Base-by-base conservation (phyloP, 2,888 invertebrate species). In the Hydrotaea diabolus region DNA sequence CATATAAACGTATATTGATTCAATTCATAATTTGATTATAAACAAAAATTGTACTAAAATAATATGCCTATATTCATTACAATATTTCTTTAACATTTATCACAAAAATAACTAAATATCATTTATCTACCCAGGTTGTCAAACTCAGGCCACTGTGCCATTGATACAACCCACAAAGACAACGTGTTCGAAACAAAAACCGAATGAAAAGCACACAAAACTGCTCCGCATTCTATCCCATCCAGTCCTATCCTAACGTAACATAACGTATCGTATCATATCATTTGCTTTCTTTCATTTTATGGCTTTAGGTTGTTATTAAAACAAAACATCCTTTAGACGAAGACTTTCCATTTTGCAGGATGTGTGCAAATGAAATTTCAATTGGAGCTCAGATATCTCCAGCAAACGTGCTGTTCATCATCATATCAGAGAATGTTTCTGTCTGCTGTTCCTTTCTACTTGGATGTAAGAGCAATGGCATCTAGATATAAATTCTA, bases 301-400 rank as follows among this genome's bases (percentile, higher is more conserved):
- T 73, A 77, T 83, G 73, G 77, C 80, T 77, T 77, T 66, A 49
- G 77, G 69, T 69, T 83, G 73, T 77, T 77, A 80, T 73, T 80
- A 80, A 77, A 74, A 77, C 77, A 77, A 75, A 69, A 77, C 69
- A 69, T 82, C 66, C 73, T 62, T 31, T 78, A 75, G 53, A 57
- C 9, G 17, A 36, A 4, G 62, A 62, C 62, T 62, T 62, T 62
- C 62, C 36, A 62, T 62, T 62, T 62, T 62, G 31, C 31, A n/a
- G 62, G 31, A 62, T 62, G 62, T 62, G 76, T 77, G 80, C 57
- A 80, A 74, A 80, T 74, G 23, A 69, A 77, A 80, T 77, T 80
- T 80, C 53, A 72, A 72, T 77, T 77, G 64, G 39, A 11, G 23
- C 3, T 43, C 19, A 23, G 53, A 8, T 19, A 57, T 19, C 17